phyloP scores from a whole-genome alignment of 2,797 vertebrate species.

The Lophotriccus pileatus region DNA sequence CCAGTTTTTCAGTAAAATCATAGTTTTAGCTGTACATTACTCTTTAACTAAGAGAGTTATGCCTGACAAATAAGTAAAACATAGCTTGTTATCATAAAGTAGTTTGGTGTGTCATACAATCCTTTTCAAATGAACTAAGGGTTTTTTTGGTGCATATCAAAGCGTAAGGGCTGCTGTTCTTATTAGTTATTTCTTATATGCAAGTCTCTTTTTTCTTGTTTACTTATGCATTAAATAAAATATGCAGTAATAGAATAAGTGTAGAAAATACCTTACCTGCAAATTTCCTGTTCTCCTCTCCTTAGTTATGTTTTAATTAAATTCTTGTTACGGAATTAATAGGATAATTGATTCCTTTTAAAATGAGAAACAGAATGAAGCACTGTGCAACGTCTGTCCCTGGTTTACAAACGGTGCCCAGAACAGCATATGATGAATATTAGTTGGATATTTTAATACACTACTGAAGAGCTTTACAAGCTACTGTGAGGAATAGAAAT shows the following conservation, averaged over 20 bases:
- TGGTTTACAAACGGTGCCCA: conserved; percentile 30
- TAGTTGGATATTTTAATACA: conserved; percentile 27
- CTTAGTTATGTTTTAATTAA: conserved; percentile 33
- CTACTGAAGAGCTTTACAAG: conserved; percentile 23
- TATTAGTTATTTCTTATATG: background rate
- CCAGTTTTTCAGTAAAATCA: background rate
- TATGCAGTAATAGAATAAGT: background rate
- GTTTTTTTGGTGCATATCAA: background rate
- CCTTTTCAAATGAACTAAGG: background rate
- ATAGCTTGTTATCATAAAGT: background rate
- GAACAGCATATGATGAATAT: conserved; percentile 10
- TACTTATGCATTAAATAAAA: conserved; percentile 13
- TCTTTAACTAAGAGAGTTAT: background rate
- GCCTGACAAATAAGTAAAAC: background rate
- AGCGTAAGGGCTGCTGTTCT: background rate
- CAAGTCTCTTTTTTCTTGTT: background rate
- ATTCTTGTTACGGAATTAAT: conserved; percentile 35
- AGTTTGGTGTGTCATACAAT: background rate
- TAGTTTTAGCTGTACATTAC: background rate
- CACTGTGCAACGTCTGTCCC: background rate
- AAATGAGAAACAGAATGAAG: conserved; percentile 2
- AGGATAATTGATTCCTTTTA: conserved; percentile 36
- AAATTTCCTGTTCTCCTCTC: background rate
- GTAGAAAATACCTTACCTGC: background rate
- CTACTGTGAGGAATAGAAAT: background rate